A percentile compares a stretch with the other conserved stretches of the same genome.
phyloP scores from a whole-genome alignment of 2,113 vertebrate species.

The Natator depressus region DNA sequence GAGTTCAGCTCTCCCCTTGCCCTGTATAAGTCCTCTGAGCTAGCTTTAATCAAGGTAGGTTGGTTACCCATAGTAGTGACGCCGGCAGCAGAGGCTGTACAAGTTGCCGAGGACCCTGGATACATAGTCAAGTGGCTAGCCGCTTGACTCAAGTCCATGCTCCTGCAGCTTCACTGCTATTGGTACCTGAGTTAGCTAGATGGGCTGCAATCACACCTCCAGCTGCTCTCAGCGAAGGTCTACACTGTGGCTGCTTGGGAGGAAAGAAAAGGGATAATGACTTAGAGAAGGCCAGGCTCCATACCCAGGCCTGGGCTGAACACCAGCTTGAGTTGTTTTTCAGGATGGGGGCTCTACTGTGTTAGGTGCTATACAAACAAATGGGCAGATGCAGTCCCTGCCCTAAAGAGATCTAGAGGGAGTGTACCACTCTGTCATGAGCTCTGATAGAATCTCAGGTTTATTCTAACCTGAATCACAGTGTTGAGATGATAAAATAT shows the following conservation, averaged over 20 bases:
- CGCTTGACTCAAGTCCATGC: neutral
- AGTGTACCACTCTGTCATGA: neutral
- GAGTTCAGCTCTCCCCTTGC: neutral
- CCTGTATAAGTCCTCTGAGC: neutral
- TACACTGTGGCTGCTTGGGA: neutral
- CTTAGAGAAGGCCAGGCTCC: neutral
- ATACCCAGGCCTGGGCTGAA: rapidly evolving
- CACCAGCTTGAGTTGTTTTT: neutral
- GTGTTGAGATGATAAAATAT: neutral
- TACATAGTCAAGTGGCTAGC: neutral
- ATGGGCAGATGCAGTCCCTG: neutral
- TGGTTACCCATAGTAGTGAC: neutral
- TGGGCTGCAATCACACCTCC: neutral
- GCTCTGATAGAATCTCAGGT: neutral
- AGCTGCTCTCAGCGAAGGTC: no score
- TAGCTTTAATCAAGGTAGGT: neutral
- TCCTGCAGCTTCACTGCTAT: neutral
- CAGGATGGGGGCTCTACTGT: neutral
- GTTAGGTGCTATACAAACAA: neutral
- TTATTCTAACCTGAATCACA: neutral
- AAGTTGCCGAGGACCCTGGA: neutral
- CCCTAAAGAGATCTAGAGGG: neutral
- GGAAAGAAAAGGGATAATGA: neutral
- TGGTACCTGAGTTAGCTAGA: neutral
- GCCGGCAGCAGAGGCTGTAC: neutral